These are phyloP conservation scores for Archocentrus centrarchus DNA, from an alignment of 2,113 vertebrate genomes.

Conservation along the genomic window DNA sequence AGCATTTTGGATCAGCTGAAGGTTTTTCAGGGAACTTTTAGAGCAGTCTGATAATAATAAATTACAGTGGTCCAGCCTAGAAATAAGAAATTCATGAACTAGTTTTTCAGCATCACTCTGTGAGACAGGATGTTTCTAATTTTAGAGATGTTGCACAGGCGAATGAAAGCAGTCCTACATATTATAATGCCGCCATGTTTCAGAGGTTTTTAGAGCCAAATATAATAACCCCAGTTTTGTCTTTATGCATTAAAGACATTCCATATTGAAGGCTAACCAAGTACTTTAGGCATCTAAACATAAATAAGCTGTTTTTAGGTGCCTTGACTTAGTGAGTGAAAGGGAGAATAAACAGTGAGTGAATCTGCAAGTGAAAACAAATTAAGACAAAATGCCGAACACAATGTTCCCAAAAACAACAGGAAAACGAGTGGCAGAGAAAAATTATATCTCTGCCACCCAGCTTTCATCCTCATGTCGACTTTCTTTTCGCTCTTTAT, in stretches of 20 bases:
- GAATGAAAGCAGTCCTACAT: neutral
- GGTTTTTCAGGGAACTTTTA: too few relatives aligned
- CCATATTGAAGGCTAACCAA: neutral
- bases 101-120: neutral
- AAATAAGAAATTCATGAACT: too few relatives aligned
- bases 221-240: neutral
- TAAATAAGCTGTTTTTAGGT: neutral
- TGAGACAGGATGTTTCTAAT: neutral
- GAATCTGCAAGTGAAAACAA: neutral
- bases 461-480: neutral
- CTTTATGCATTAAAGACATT: neutral
- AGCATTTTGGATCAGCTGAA: too few relatives aligned
- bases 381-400: neutral
- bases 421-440: neutral
- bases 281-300: neutral
- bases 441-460: neutral
- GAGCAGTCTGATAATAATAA: too few relatives aligned
- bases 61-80: too few relatives aligned
- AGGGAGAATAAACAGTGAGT: neutral
- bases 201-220: neutral
- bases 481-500: neutral
- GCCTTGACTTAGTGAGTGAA: neutral
- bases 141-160: neutral
- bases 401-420: neutral
- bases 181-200: neutral